Base-by-base conservation (phyloP, 2,113 vertebrate genomes). In the Anser brachyrhynchus region DNA sequence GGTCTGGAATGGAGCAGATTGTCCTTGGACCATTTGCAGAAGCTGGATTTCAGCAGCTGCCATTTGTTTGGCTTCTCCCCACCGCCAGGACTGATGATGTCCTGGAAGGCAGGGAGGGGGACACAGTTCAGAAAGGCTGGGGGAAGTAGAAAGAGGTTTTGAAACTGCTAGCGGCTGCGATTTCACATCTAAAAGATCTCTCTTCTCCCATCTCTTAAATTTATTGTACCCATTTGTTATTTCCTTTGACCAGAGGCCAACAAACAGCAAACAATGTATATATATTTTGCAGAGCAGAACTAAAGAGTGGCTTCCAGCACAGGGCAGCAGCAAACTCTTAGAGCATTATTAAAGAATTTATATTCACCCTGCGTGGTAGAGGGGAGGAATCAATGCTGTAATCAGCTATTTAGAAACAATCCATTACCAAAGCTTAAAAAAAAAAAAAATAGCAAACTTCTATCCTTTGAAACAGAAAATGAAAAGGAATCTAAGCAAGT, bases 1-100 rank as follows among this genome's bases (percentile, higher is more conserved):
- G 69, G 41, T 75, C 90, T 94, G 94, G 84, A 82, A 90, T 88
- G 82, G 46, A 94, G 80, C 71, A 90, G 58, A 52, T 94, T 96
- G 69, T 91, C 88, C 82, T 92, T 95, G 94, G 79, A 54, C 49
- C 35, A 9, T 66, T 86, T 70, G 77, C 82, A 91, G 90, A 89
- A 94, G 92, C 80, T 19, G 20, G 72, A 89, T 41, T 52, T 96
- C 88, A 72, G 67, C 87, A 89, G 55, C 72, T 95, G 62, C 52
- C 55, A 1, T 52, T 86, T 4, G 4, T 67, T 87, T 95, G 93
- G 65, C 78, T 96, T 92, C 77, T 78, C 26, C 57, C 33, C 35
- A 33, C 54, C 51, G 82, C 57, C 64, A 66, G 77, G 52, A 84
- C 46, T 75, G 54, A 69, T 41, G 65, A 57, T 89, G 72, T 67